Conservation (phyloP, 1,140 invertebrate species). For the Drosophila seguyi region DNA sequence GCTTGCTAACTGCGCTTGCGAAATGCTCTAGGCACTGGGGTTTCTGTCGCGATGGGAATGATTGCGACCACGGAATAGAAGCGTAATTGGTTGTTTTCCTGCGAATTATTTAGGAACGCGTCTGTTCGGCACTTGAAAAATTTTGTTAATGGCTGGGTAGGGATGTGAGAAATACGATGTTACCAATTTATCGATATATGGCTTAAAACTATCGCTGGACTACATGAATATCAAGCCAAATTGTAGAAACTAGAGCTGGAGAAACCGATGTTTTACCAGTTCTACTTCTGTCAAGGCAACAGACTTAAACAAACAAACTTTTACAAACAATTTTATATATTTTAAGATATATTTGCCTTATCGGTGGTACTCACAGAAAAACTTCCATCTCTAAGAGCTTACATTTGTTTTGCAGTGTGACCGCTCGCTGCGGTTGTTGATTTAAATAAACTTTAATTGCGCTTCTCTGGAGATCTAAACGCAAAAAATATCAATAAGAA, state of each 20-base stretch:
- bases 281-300: too few relatives aligned
- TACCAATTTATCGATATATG: too few relatives aligned
- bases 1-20: conserved; percentile 39
- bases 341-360: too few relatives aligned
- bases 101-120: conserved; percentile 46
- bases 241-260: too few relatives aligned
- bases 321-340: too few relatives aligned
- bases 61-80: conserved; percentile 50
- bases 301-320: too few relatives aligned
- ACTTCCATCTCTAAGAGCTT: neutral
- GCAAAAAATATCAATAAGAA: too few relatives aligned
- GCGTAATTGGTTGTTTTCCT: conserved; percentile 9
- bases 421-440: neutral
- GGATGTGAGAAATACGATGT: neutral
- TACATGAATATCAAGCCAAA: too few relatives aligned
- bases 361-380: neutral
- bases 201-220: too few relatives aligned
- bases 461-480: neutral
- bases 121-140: conserved; percentile 58
- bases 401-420: neutral
- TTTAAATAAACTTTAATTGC: neutral
- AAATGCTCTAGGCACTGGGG: conserved; percentile 57
- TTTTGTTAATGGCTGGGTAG: conserved; percentile 46
- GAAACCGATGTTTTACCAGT: too few relatives aligned
- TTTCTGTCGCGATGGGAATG: conserved; percentile 66